phyloP scores from a whole-genome alignment of 2,888 invertebrate genomes.

The Pollenia labialis region DNA sequence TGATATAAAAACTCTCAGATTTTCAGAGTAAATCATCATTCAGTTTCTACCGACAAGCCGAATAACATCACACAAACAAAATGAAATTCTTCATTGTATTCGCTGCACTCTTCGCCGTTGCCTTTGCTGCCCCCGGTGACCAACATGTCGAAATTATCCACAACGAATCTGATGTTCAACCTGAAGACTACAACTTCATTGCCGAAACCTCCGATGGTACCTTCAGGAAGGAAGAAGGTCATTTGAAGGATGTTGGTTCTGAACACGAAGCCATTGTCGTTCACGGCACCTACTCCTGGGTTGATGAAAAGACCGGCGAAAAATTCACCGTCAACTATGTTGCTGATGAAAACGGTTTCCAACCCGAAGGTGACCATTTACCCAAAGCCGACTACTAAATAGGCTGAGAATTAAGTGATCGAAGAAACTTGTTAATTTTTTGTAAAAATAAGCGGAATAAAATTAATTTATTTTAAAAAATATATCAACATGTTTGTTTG shows the following conservation, averaged over 20 bases:
- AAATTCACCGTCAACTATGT: conserved; percentile 75
- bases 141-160: conserved; percentile 85
- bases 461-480: too few species aligned
- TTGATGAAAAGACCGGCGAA: conserved; percentile 74
- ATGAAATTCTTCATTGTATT: conserved; percentile 82
- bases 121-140: conserved; percentile 75
- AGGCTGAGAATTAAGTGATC: not conserved
- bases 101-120: conserved; percentile 81
- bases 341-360: conserved; percentile 76
- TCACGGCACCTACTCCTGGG: conserved; percentile 75
- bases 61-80: conserved; percentile 56
- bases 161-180: conserved; percentile 85
- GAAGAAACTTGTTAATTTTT: conserved; percentile 1
- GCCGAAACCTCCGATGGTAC: conserved; percentile 77
- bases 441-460: not conserved
- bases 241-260: conserved; percentile 78
- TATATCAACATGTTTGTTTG: too few species aligned
- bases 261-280: conserved; percentile 76
- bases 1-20: not conserved
- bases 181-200: conserved; percentile 85
- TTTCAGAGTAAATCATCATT: not conserved
- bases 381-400: conserved; percentile 43
- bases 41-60: conserved; percentile 2
- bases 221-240: conserved; percentile 73
- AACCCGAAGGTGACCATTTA: conserved; percentile 73